Percentiles rank a stretch among this genome's conserved stretches.
These are phyloP conservation scores for Drosophila orosa DNA, from an alignment of 1,140 invertebrate species.

Conservation along the genomic window DNA sequence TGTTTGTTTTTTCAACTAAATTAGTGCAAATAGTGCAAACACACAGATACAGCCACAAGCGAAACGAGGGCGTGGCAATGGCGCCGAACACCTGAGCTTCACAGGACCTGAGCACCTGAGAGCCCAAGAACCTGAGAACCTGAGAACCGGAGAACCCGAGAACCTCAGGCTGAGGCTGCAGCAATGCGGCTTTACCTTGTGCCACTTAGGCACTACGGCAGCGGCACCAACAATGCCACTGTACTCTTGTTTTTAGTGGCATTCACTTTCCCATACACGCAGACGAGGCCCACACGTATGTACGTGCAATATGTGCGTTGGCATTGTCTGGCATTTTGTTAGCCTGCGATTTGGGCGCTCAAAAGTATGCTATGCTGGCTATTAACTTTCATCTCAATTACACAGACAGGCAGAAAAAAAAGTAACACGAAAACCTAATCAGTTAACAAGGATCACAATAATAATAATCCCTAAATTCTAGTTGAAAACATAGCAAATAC, in stretches of 20 bases:
- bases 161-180: conserved; percentile 46
- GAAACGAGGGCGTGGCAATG: conserved; percentile 54
- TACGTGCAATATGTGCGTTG: conserved; percentile 20
- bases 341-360: conserved; percentile 72
- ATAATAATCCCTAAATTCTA: neutral
- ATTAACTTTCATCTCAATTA: conserved; percentile 83
- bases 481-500: no score
- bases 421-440: neutral
- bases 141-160: conserved; percentile 17
- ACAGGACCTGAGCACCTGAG: conserved; percentile 10
- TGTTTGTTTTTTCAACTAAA: conserved; percentile 83
- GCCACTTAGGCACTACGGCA: conserved; percentile 70
- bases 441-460: neutral
- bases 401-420: conserved; percentile 42
- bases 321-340: conserved; percentile 78
- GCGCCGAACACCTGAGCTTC: conserved; percentile 30
- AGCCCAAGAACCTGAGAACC: conserved; percentile 9
- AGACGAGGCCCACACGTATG: conserved; percentile 8
- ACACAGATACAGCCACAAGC: conserved; percentile 39
- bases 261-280: conserved; percentile 59
- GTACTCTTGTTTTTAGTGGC: conserved; percentile 57
- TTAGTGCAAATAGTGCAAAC: conserved; percentile 80
- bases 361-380: conserved; percentile 74
- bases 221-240: conserved; percentile 42
- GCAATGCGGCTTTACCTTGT: conserved; percentile 75